Evolutionary conservation across 2,888 invertebrate species (phyloP), one percentile per base, ranked within the genome.

Genomic region (Eumerus sabulonum): DNA sequence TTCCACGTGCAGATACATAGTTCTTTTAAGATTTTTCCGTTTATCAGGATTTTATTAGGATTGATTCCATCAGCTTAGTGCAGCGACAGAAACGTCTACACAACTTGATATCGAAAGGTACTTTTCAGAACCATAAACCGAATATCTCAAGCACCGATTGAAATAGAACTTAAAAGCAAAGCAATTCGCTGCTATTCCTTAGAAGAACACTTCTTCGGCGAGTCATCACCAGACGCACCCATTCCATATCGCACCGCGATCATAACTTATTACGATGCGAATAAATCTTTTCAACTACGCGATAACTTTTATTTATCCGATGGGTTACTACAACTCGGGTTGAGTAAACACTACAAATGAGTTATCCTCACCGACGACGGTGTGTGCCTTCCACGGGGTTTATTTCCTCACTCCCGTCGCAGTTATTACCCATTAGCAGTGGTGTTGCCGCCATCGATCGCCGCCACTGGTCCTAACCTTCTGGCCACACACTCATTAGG

Each of bases 401-500:
- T n/a, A n/a, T n/a, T n/a, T n/a, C n/a, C 36, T 77, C 77, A 72
- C 77, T 77, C 57, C 66, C 67, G 60, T 18, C 19, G 36, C 14
- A 19, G 44, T 45, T 60, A 67, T 48, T 54, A 27, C 66, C 53
- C 59, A 57, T 47, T 73, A 66, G 59, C 18, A 59, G 51, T 18
- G 16, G 48, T 42, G 13, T 12, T 51, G 51, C 35, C 51, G 51
- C 17, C 13, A 13, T 48, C 47, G 9, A 42, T 36, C 45, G 45
- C 35, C 17, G 19, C n/a, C 54, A 54, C 54, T 1, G 38, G 71
- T 35, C 72, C 18, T 36, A 62, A 66, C 77, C 57, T 40, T 57
- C 27, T 77, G 77, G 67, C 72, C 66, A 63, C 42, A 66, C 59
- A 76, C 60, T 76, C 77, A 77, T 77, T 72, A 77, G 27, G 56